Percentiles rank a stretch among this genome's conserved stretches.
phyloP scores from a whole-genome alignment of 2,797 vertebrate species.

The Hipposideros larvatus region DNA sequence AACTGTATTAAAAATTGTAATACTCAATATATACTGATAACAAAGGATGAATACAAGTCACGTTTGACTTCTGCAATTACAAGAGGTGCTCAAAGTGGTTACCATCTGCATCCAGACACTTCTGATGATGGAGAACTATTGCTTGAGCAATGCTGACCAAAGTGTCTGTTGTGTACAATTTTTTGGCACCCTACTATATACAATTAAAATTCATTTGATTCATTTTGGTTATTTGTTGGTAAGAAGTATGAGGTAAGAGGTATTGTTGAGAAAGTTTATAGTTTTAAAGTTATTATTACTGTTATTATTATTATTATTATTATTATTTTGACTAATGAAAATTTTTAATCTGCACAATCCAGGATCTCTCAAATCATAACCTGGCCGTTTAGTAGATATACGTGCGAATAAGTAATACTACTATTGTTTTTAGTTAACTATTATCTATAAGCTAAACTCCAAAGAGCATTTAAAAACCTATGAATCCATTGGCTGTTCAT shows the following conservation, averaged over 20 bases:
- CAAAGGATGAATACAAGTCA: too few relatives aligned
- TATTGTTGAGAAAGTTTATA: background rate
- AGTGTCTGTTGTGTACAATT: too few relatives aligned
- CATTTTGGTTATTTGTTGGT: constrained; percentile 36
- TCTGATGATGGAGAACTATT: too few relatives aligned
- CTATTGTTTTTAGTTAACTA: background rate
- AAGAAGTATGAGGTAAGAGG: background rate
- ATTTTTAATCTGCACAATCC: background rate
- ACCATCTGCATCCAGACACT: too few relatives aligned
- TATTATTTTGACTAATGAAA: background rate
- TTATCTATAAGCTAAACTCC: background rate
- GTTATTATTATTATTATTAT: background rate
- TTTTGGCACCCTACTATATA: too few relatives aligned
- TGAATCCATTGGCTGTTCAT: background rate
- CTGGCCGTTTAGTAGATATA: background rate
- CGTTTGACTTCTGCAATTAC: too few relatives aligned
- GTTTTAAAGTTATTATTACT: constrained; percentile 27
- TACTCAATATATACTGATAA: too few relatives aligned
- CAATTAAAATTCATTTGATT: background rate
- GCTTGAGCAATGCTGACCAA: too few relatives aligned
- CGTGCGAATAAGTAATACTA: background rate
- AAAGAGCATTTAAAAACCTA: background rate
- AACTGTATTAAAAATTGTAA: too few relatives aligned
- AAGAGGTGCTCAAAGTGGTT: too few relatives aligned
- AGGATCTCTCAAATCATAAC: background rate